Percentiles rank a stretch among this genome's conserved stretches.
These are phyloP conservation scores for Diplogasteroides magnus DNA, from an alignment of 1,140 invertebrate species.

Conservation along the genomic window DNA sequence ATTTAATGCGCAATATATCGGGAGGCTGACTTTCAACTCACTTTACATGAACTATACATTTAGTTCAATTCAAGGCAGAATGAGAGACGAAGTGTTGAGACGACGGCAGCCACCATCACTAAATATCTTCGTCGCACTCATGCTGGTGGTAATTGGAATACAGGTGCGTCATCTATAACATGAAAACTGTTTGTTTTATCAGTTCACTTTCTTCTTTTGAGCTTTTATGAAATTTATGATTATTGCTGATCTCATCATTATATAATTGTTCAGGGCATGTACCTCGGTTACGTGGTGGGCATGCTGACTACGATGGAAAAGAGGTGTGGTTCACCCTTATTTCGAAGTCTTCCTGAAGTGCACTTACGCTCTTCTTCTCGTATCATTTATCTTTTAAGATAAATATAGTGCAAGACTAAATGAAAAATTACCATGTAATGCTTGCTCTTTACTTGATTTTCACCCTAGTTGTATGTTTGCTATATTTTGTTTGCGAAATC, in stretches of 20 bases:
- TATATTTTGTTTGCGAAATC: not conserved
- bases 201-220: too few species aligned
- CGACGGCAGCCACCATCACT: not conserved
- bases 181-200: too few species aligned
- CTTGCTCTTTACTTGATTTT: not conserved
- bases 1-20: too few species aligned
- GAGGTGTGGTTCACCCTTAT: slow-evolving; percentile 18
- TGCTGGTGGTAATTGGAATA: slow-evolving; percentile 20
- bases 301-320: slow-evolving; percentile 26
- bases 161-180: not conserved
- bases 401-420: not conserved
- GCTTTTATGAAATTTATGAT: too few species aligned
- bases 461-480: not conserved
- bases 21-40: too few species aligned
- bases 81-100: not conserved
- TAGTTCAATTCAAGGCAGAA: too few species aligned
- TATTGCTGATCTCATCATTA: not conserved
- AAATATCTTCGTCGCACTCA: slow-evolving; percentile 14
- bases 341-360: too few species aligned
- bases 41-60: too few species aligned
- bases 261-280: slow-evolving; percentile 11
- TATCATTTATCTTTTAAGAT: not conserved
- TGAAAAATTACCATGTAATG: not conserved
- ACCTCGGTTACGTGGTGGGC: slow-evolving; percentile 28
- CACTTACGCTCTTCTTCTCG: slow-evolving; percentile 8